Evolutionary conservation across 2,888 invertebrate genomes (phyloP), one percentile per base, ranked within the genome.

Genomic region (Hermodice carunculata): DNA sequence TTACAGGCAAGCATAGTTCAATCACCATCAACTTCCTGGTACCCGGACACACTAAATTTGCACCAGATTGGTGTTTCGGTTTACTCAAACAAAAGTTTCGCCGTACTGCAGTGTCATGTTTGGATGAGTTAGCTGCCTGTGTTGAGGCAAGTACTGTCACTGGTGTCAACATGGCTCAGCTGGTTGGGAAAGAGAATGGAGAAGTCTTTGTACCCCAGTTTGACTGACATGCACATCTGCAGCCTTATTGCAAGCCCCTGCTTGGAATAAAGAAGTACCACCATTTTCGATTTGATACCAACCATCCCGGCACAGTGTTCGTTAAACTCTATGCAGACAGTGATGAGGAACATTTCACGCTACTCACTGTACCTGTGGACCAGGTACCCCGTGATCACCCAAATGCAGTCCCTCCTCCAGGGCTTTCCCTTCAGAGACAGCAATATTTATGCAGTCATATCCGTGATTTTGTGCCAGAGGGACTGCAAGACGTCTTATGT

Each of bases 21-120:
- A n/a, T 57, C 17, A 24, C 42, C 3, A 42, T 57, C 19, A 40
- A 57, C 44, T 68, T 65, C 37, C 42, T 70, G 37, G 46, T 57
- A 19, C 46, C 56, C 8, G 67, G 69, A 6, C 69, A 70, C 40
- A 67, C 69, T 4, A 69, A 69, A 48, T 69, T 69, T 51, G 44
- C 66, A 3, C 70, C 71, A 32, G 71, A 67, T 29, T 64, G 67
- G 64, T 70, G 67, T 51, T 69, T 69, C 40, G 69, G 69, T 3
- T 48, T 70, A 0, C n/a, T 70, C 11, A 70, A 71, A 44, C 28
- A 42, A 5, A 28, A 40, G 11, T 71, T 42, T 34, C 43, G 59
- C 5, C 8, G 42, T 14, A 24, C 40, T 5, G 11, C 24, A 5
- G 69, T 67, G 5, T 51, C 51, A 29, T 54, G 56, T 28, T 46